Conservation (phyloP, 2,113 vertebrate species). For the Menidia beryllina region DNA sequence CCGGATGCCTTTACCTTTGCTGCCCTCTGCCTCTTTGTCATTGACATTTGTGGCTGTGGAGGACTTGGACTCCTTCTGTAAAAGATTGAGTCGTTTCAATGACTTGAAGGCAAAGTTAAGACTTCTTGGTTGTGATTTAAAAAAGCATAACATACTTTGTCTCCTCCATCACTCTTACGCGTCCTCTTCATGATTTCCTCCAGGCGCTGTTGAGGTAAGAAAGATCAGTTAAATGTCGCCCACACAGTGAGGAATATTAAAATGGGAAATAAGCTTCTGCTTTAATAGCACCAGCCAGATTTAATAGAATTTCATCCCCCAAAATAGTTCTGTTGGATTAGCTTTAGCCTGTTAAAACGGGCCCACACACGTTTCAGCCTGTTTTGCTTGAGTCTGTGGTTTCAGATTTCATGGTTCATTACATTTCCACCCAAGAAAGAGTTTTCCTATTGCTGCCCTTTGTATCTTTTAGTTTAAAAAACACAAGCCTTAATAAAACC, state of each 20-base stretch:
- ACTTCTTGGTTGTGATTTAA: not conserved
- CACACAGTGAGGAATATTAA: not conserved
- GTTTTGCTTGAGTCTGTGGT: slow-evolving; percentile 11
- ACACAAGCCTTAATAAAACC: slow-evolving; percentile 7
- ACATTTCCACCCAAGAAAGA: not conserved
- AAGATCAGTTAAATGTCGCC: not conserved
- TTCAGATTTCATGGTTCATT: slow-evolving; percentile 13
- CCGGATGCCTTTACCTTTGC: slow-evolving; percentile 75
- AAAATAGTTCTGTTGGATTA: not conserved
- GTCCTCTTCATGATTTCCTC: slow-evolving; percentile 99
- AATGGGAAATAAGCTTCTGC: not conserved
- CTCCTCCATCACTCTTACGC: slow-evolving; percentile 87
- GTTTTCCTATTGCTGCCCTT: slow-evolving; percentile 4
- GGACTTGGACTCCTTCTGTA: slow-evolving; percentile 83
- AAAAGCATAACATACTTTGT: slow-evolving; percentile 84
- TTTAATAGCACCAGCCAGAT: not conserved
- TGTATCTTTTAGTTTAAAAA: not conserved
- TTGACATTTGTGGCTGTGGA: slow-evolving; percentile 66
- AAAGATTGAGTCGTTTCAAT: slow-evolving; percentile 13
- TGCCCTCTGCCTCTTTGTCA: slow-evolving; percentile 83
- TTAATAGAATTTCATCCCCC: too few species aligned
- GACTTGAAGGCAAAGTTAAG: not conserved
- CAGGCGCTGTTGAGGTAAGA: slow-evolving; percentile 85
- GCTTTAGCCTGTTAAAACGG: not conserved
- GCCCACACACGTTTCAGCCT: slow-evolving; percentile 2